Percentiles rank a stretch among this genome's conserved stretches.
Evolutionary conservation across 2,113 vertebrate species (phyloP).

Genomic region (crab-eating macaque (Macaca fascicularis)): T2T-MFA8v1.1 NC_088375.1:59411501-59412000

Average conservation of each 20-base stretch:
- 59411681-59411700: conserved; percentile 78
- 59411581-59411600: not conserved
- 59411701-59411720: conserved; percentile 76
- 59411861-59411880: not conserved
- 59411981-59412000: not conserved
- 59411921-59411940: not conserved
- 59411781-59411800: conserved; percentile 63
- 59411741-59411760: conserved; percentile 67
- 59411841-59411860: conserved; percentile 5
- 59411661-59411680: conserved; percentile 47
- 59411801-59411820: not conserved
- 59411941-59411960: not conserved
- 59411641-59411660: conserved; percentile 72
- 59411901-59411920: rapidly evolving
- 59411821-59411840: not conserved
- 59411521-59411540: not conserved
- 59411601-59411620: not conserved
- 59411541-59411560: not conserved
- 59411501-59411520: not conserved
- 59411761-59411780: conserved; percentile 62
- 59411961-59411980: not conserved
- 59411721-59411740: conserved; percentile 73
- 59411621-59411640: not conserved
- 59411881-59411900: no score
- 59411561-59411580: not conserved